Conservation (phyloP, 2,797 vertebrate species). For the Micrastur ruficollis region DNA sequence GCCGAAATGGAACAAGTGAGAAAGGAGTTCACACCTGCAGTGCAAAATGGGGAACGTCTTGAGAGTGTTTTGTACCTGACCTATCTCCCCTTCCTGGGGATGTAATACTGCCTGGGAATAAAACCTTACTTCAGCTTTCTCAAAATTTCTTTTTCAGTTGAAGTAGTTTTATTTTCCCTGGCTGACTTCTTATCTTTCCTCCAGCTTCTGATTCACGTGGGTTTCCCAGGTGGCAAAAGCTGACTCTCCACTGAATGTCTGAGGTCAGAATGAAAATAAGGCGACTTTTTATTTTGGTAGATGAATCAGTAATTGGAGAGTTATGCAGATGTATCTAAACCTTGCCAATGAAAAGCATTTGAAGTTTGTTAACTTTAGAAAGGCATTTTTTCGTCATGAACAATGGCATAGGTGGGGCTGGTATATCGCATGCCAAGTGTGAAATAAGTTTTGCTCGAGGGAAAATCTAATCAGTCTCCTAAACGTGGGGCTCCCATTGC, state of each 20-base stretch:
- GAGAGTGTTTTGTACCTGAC: not conserved
- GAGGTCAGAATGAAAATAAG: not conserved
- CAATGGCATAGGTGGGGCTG: not conserved
- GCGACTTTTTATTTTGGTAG: not conserved
- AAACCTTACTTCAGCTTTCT: not conserved
- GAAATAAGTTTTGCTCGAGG: not conserved
- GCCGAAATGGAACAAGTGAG: not conserved
- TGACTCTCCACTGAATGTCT: not conserved
- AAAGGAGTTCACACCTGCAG: not conserved
- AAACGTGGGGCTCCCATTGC: not conserved
- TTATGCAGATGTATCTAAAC: not conserved
- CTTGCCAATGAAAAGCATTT: not conserved
- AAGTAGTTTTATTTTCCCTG: not conserved
- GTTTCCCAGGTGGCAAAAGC: not conserved
- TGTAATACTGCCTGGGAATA: not conserved
- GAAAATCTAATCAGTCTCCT: not conserved
- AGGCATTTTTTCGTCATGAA: not conserved
- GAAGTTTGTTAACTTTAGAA: not conserved
- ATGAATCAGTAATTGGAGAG: not conserved
- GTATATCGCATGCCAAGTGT: accelerated
- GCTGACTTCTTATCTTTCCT: not conserved
- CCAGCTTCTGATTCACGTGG: not conserved
- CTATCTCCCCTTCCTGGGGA: not conserved
- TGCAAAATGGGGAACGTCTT: not conserved
- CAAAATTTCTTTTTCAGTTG: not conserved